Conservation (phyloP, 2,888 invertebrate genomes). For the Dasysyrphus tricinctus region DNA sequence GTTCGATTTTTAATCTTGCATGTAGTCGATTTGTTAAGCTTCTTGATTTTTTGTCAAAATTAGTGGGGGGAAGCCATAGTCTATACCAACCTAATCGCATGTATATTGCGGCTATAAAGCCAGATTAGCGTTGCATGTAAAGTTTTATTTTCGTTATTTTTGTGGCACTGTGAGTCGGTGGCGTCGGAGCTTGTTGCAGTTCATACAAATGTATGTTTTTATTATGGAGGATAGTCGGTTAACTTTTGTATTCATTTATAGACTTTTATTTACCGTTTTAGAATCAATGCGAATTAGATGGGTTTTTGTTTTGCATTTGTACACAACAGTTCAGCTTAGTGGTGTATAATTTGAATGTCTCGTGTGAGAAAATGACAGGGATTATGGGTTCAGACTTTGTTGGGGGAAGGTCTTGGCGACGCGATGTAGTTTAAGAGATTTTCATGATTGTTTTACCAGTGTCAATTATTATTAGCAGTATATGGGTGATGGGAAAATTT, state of each 20-base stretch:
- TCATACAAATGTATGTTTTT: not conserved
- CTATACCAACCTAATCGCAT: conserved; percentile 16
- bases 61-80: conserved; percentile 58
- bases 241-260: conserved; percentile 7
- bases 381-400: conserved; percentile 38
- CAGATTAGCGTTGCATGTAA: conserved; percentile 11
- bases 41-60: conserved; percentile 3
- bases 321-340: conserved; percentile 61
- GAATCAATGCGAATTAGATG: conserved; percentile 52
- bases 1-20: conserved; percentile 50
- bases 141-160: not conserved
- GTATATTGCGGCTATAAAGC: conserved; percentile 15
- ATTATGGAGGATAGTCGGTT: conserved; percentile 36
- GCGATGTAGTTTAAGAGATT: not conserved
- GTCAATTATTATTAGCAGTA: too few relatives aligned
- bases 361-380: conserved; percentile 48
- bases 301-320: conserved; percentile 50
- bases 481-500: too few relatives aligned
- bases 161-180: not conserved
- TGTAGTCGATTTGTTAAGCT: conserved; percentile 56
- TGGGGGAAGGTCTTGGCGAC: not conserved
- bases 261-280: conserved; percentile 8
- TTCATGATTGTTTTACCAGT: not conserved
- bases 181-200: conserved; percentile 46
- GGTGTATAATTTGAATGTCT: conserved; percentile 45